phyloP scores from a whole-genome alignment of 2,888 invertebrate species.

The Watsonalla cultraria region DNA sequence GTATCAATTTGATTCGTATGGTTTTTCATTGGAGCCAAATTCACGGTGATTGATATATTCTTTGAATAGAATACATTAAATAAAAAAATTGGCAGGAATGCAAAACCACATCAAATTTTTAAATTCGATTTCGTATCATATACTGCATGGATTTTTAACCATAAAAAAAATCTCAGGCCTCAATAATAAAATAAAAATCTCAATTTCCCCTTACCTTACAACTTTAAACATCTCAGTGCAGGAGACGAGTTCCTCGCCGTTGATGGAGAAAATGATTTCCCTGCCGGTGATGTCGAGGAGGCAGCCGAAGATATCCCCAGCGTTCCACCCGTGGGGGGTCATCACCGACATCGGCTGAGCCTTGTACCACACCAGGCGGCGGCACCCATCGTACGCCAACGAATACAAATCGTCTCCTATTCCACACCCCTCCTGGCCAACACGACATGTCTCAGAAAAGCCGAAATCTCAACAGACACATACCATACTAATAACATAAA shows the following conservation, averaged over 20 bases:
- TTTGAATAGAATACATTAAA: no score
- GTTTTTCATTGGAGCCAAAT: no score
- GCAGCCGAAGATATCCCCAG: conserved; percentile 92
- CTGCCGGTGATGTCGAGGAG: conserved; percentile 86
- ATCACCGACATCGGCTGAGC: conserved; percentile 83
- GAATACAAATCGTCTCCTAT: conserved; percentile 95
- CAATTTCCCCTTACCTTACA: conserved; percentile 78
- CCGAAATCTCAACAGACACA: no score
- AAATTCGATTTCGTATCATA: no score
- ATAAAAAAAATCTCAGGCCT: background rate
- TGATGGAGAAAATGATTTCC: conserved; percentile 89
- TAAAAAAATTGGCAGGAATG: no score
- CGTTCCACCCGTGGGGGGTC: conserved; percentile 83
- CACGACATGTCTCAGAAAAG: no score
- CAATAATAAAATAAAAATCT: background rate
- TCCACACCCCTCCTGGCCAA: conserved; percentile 91
- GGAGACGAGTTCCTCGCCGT: conserved; percentile 84
- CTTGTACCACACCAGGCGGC: conserved; percentile 93
- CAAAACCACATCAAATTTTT: no score
- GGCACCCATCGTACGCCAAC: conserved; percentile 94
- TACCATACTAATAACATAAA: no score
- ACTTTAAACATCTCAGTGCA: conserved; percentile 87
- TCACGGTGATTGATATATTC: no score
- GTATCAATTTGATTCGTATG: no score
- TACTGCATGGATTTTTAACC: no score